These are phyloP conservation scores for Rostratula benghalensis DNA, from an alignment of 2,113 vertebrate genomes.

Conservation along the genomic window DNA sequence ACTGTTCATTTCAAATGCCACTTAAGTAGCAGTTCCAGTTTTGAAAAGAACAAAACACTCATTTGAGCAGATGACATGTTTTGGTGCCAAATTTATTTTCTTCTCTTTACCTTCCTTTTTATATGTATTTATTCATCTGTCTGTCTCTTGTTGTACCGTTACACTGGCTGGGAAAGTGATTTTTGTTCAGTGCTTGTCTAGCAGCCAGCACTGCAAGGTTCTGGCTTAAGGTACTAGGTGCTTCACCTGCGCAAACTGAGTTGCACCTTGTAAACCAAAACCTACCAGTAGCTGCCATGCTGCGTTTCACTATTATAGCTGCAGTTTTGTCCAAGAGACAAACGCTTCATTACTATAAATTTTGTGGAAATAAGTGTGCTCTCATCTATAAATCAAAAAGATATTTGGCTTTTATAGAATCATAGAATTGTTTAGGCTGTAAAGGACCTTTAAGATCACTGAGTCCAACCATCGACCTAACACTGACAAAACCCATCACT, in stretches of 20 bases:
- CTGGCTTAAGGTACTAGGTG: not conserved
- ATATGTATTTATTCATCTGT: not conserved
- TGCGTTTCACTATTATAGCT: not conserved
- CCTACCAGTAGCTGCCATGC: not conserved
- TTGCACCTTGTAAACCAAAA: not conserved
- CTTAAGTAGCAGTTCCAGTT: not conserved
- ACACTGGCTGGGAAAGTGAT: not conserved
- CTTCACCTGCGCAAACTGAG: not conserved
- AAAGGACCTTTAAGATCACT: too few species aligned
- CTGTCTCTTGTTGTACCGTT: not conserved
- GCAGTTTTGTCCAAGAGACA: not conserved
- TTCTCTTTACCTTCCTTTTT: not conserved
- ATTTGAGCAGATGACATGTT: not conserved
- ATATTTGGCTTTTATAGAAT: not conserved
- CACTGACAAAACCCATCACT: too few species aligned
- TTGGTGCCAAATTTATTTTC: not conserved
- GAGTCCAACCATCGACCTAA: too few species aligned
- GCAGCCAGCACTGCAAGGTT: not conserved
- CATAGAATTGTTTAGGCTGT: too few species aligned
- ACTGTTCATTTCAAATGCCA: not conserved
- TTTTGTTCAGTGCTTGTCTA: not conserved
- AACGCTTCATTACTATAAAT: not conserved
- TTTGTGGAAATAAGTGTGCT: not conserved
- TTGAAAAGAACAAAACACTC: not conserved
- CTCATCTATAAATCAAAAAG: not conserved